A percentile compares a stretch with the other conserved stretches of the same genome.
Evolutionary conservation across 2,113 vertebrate genomes (phyloP).

Genomic region (Psittacula cyanocephala): DNA sequence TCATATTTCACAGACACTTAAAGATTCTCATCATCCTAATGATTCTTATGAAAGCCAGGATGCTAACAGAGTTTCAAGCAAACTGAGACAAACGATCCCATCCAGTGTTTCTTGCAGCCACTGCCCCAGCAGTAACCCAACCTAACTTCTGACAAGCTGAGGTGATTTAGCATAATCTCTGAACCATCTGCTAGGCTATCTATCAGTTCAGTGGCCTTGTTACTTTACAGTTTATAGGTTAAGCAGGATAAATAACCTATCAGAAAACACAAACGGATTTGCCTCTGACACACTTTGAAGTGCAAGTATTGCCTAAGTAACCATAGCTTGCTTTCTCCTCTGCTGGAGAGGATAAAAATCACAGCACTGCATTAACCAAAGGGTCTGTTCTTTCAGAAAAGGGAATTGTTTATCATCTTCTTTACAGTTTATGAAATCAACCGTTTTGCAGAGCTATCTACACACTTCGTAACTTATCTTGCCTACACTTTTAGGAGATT

Average conservation of each 20-base stretch:
- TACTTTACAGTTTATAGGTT: constrained; percentile 13
- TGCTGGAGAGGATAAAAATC: neutral
- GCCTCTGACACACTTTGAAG: neutral
- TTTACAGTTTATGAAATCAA: neutral
- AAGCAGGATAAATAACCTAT: constrained; percentile 22
- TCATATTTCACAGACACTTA: neutral
- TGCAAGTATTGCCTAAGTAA: neutral
- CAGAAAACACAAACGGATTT: neutral
- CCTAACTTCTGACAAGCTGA: neutral
- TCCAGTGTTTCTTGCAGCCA: neutral
- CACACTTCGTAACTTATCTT: neutral
- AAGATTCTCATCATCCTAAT: neutral
- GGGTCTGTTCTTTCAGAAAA: neutral
- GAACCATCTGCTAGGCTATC: neutral
- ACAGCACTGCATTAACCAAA: neutral
- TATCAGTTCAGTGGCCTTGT: neutral
- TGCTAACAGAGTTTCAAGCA: neutral
- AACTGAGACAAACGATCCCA: neutral
- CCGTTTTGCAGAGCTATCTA: neutral
- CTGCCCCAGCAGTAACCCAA: neutral
- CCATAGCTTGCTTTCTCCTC: neutral
- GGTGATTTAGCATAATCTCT: constrained; percentile 4
- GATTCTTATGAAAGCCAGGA: neutral
- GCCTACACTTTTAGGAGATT: neutral
- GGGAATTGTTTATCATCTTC: neutral